phyloP scores from a whole-genome alignment of 1,140 invertebrate species.

The Lepidurus packardi region DNA sequence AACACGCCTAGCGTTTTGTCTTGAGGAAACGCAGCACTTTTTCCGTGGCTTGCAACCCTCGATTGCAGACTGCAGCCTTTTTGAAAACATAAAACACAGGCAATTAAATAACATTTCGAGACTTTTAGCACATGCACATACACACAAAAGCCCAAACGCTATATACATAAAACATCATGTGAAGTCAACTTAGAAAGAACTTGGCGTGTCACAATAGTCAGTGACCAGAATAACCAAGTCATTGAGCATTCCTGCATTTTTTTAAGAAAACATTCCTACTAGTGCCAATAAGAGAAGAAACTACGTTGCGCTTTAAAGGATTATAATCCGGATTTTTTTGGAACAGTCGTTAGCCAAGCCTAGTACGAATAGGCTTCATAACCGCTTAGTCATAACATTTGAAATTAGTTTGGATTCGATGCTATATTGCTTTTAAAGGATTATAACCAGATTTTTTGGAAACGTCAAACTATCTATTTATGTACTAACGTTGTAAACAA shows the following conservation, averaged over 20 bases:
- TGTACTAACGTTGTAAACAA: too few species aligned
- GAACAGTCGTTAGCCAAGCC: too few species aligned
- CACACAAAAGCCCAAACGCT: neutral
- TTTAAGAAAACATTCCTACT: neutral
- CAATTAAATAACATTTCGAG: neutral
- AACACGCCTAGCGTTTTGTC: neutral
- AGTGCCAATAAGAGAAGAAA: too few species aligned
- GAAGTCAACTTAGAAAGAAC: neutral
- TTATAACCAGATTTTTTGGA: too few species aligned
- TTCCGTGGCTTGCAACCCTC: constrained; percentile 9
- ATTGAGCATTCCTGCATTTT: neutral
- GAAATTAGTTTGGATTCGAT: too few species aligned
- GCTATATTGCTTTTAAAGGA: too few species aligned
- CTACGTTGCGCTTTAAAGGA: too few species aligned
- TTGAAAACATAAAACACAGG: neutral
- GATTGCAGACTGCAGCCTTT: constrained; percentile 1
- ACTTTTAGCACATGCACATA: neutral
- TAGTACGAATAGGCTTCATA: too few species aligned
- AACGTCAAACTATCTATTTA: too few species aligned
- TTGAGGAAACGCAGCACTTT: constrained; percentile 19
- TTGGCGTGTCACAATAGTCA: neutral
- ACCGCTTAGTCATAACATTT: too few species aligned
- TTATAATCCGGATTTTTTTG: too few species aligned
- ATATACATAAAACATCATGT: neutral
- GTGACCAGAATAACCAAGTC: constrained; percentile 12